Evolutionary conservation across 2,797 vertebrate genomes (phyloP), one percentile per base, ranked within the genome.

Genomic region (Paguma larvata): DNA sequence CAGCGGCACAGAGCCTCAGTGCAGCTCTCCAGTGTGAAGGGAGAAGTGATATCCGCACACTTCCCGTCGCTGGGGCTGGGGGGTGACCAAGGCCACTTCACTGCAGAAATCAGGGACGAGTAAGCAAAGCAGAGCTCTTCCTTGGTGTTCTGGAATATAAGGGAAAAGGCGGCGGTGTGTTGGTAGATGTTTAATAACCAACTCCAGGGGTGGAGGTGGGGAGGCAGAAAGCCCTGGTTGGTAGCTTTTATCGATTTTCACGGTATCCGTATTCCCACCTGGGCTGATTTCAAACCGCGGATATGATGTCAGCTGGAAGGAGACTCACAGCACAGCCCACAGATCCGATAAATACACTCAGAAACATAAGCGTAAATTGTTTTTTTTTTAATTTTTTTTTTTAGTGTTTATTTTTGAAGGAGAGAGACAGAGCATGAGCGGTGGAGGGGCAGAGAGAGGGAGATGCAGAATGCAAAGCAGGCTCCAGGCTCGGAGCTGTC

Each of bases 61-160:
- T 2, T n/a, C 25, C 46, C 1, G 0, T 41, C 68, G 4, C 15
- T 23, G 21, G 38, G 1, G 11, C 12, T 21, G 1, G 2, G 2
- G 23, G 11, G 19, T 48, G 27, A 15, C 41, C 0, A 0, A 62
- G 5, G 41, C 51, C 56, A 1, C n/a, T 53, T 91, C 21, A 14
- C 19, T 89, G n/a, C n/a, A 78, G 78, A 85, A 48, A 15, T 67
- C 32, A 65, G 82, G 34, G 38, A 46, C 83, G 10, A 3, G 48
- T 41, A 14, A 72, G 34, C 14, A 62, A 41, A 46, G 6, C 7
- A 27, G 38, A 79, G 44, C 16, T 38, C 79, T 56, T 41, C 38
- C 34, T 63, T 23, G 5, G 30, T 70, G 77, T 92, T 94, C 70
- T 32, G 7, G 63, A 85, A 63, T 56, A 63, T 6, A 75, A 65